Evolutionary conservation across 2,113 vertebrate species (phyloP), one percentile per base, ranked within the genome.

Genomic region (Tetraodon nigroviridis): DNA sequence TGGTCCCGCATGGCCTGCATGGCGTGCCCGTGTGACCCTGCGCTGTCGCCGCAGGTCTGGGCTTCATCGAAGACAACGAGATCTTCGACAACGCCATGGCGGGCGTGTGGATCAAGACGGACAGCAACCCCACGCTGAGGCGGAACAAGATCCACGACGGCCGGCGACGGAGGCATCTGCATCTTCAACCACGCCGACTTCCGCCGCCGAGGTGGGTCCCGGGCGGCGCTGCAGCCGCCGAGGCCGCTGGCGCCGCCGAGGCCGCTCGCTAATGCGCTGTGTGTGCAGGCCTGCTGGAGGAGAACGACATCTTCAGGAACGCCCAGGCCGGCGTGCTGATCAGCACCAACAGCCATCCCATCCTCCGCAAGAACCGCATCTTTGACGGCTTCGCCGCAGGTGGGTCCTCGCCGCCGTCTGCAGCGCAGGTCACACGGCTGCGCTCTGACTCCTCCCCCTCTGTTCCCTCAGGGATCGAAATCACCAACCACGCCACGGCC

Each of bases 1-100:
- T n/a, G 7, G 11, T 8, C 51, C 7, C 5, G 3, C 21, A 8
- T 48, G 7, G 45, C 27, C 0, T 1, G 11, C 2, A n/a, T n/a
- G n/a, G 3, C 1, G 8, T 11, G 6, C 20, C 1, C 15, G 16
- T 14, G 7, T 48, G 1, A 17, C 12, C 1, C 8, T 16, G 44
- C 44, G 1, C 6, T 56, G 32, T 24, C n/a, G 18, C 17, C 1
- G 14, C 77, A 99, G 97, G 97, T 55, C 88, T 99, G 84, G 97
- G 97, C 74, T 98, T 97, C 82, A 99, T 99, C 77, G 97, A 99
- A 90, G 97, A 99, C 90, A 99, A 99, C 84, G 97, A 99, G 89
- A 99, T 99, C 81, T 99, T 99, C 84, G 97, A 99, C 88, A 99
- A 99, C 67, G 96, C 97, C 76, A 99, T 99, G 97, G 97, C 97